phyloP scores from a whole-genome alignment of 2,797 vertebrate genomes.

The Anas bahamensis region DNA sequence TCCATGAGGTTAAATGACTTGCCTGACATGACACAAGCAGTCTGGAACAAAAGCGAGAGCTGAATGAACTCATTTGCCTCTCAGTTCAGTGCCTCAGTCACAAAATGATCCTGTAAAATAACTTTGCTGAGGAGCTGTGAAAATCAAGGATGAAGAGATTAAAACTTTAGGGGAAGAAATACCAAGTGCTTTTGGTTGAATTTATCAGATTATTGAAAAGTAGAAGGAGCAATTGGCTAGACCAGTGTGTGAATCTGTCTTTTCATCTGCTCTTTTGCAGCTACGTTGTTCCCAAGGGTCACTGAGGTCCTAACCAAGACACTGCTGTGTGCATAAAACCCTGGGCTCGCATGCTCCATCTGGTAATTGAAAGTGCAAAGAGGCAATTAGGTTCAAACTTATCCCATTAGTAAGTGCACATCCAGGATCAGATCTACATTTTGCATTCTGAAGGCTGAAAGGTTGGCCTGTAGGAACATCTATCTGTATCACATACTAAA shows the following conservation, averaged over 20 bases:
- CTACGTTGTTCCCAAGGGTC: neutral
- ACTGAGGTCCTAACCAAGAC: neutral
- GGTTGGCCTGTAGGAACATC: neutral
- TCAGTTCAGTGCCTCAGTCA: neutral
- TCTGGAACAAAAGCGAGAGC: neutral
- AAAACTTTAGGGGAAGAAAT: neutral
- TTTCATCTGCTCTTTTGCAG: neutral
- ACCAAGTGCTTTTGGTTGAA: neutral
- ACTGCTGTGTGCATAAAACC: neutral
- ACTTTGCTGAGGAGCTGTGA: neutral
- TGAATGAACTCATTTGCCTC: neutral
- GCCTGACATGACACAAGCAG: neutral
- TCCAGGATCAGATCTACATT: neutral
- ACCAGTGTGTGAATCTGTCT: neutral
- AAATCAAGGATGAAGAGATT: neutral
- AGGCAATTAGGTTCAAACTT: neutral
- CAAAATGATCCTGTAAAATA: neutral
- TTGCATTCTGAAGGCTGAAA: neutral
- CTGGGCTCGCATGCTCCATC: rapidly evolving
- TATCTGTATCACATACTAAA: neutral
- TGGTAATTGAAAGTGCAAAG: neutral
- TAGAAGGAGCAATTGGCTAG: neutral
- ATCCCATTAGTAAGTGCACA: neutral
- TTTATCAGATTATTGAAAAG: neutral
- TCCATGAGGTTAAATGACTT: neutral